These are phyloP conservation scores for Tenodera sinensis DNA, from an alignment of 2,888 invertebrate species.

Conservation along the genomic window DNA sequence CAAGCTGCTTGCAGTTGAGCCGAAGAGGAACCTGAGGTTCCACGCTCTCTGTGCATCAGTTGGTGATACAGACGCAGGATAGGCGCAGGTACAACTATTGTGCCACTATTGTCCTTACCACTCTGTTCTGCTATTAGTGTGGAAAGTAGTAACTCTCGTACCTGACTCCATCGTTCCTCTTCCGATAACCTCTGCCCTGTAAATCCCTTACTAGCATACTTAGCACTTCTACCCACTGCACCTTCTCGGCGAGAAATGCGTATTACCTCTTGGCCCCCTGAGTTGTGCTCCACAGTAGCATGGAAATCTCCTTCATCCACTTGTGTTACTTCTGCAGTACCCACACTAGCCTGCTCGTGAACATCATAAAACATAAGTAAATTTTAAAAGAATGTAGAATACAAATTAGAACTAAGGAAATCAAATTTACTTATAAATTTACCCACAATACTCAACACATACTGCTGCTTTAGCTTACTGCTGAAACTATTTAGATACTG, in stretches of 20 bases:
- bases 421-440: no score
- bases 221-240: not conserved
- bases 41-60: conserved; percentile 11
- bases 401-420: no score
- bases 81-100: conserved; percentile 14
- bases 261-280: conserved; percentile 22
- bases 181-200: not conserved
- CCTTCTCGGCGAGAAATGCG: conserved; percentile 22
- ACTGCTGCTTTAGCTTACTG: not conserved
- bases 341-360: conserved; percentile 6
- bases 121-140: not conserved
- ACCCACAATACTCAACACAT: no score
- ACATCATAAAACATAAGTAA: not conserved
- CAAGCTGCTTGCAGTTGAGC: conserved; percentile 23
- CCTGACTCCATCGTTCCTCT: conserved; percentile 1
- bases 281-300: conserved; percentile 25
- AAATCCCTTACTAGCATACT: not conserved
- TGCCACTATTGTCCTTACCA: not conserved
- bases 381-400: no score
- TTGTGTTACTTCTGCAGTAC: conserved; percentile 19
- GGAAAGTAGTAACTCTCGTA: conserved; percentile 8
- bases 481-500: no score
- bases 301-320: conserved; percentile 26
- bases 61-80: conserved; percentile 22
- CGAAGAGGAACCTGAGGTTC: not conserved